Conservation (phyloP, 2,888 invertebrate genomes). For the Andrena haemorrhoa region DNA sequence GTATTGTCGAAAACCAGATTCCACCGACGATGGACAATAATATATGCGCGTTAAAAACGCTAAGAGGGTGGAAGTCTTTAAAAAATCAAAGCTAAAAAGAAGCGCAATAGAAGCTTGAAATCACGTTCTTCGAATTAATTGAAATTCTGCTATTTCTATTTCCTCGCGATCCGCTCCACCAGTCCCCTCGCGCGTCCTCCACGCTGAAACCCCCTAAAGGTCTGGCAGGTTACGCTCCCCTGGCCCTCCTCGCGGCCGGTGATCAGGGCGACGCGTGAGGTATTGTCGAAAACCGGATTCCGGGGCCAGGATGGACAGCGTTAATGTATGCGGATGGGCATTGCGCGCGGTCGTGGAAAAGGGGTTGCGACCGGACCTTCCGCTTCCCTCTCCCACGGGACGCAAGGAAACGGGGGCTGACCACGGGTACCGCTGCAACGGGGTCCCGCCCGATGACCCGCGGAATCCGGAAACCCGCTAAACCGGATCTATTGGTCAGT, state of each 20-base stretch:
- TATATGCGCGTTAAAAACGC: background rate
- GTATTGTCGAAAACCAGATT: background rate
- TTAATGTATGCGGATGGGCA: slow-evolving; percentile 77
- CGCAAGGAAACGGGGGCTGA: slow-evolving; percentile 62
- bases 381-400: slow-evolving; percentile 55
- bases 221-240: background rate
- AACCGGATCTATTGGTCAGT: slow-evolving; percentile 85
- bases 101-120: background rate
- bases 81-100: background rate
- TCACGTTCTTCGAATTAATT: background rate
- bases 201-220: background rate
- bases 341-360: slow-evolving; percentile 57
- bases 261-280: slow-evolving; percentile 12
- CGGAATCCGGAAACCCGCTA: slow-evolving; percentile 85
- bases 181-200: background rate
- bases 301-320: slow-evolving; percentile 57
- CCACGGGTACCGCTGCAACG: slow-evolving; percentile 67
- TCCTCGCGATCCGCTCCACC: background rate
- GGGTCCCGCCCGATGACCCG: slow-evolving; percentile 79
- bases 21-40: background rate
- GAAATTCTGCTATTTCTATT: no score
- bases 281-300: slow-evolving; percentile 64
- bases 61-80: background rate
- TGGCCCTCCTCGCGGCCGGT: background rate
- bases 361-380: slow-evolving; percentile 65